A percentile compares a stretch with the other conserved stretches of the same genome.
These are phyloP conservation scores for Clanis bilineata DNA, from an alignment of 2,888 invertebrate species.

Conservation along the genomic window DNA sequence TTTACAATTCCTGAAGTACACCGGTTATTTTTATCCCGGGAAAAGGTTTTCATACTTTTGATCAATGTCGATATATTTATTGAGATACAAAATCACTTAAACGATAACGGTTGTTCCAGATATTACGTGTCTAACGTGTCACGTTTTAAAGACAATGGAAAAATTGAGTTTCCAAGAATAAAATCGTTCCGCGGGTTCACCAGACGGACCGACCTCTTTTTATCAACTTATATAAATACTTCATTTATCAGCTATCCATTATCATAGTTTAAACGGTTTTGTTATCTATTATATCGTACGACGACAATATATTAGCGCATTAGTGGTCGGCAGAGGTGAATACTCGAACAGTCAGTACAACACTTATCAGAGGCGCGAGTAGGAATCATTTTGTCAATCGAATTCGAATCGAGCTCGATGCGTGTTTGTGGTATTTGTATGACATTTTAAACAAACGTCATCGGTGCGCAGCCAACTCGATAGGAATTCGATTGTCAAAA, in stretches of 20 bases:
- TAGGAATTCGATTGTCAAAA: too few relatives aligned
- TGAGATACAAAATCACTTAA: neutral
- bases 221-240: constrained; percentile 34
- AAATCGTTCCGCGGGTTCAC: constrained; percentile 14
- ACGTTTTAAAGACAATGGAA: constrained; percentile 4
- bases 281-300: constrained; percentile 41
- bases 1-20: too few relatives aligned
- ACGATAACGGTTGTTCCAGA: neutral
- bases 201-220: constrained; percentile 26
- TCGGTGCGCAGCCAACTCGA: too few relatives aligned
- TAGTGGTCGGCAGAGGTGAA: constrained; percentile 23
- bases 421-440: too few relatives aligned
- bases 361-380: too few relatives aligned
- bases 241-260: constrained; percentile 39
- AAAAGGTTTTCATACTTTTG: too few relatives aligned
- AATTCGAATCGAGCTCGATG: too few relatives aligned
- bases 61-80: too few relatives aligned
- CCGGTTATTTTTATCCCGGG: too few relatives aligned
- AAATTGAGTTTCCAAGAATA: neutral
- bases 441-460: too few relatives aligned
- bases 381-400: too few relatives aligned
- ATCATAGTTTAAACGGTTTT: constrained; percentile 42
- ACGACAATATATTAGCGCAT: constrained; percentile 31
- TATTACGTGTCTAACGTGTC: neutral
- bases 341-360: too few relatives aligned